Percentiles rank a stretch among this genome's conserved stretches.
These are phyloP conservation scores for Eumacrocentrus americanus DNA, from an alignment of 2,888 invertebrate genomes.

Conservation along the genomic window DNA sequence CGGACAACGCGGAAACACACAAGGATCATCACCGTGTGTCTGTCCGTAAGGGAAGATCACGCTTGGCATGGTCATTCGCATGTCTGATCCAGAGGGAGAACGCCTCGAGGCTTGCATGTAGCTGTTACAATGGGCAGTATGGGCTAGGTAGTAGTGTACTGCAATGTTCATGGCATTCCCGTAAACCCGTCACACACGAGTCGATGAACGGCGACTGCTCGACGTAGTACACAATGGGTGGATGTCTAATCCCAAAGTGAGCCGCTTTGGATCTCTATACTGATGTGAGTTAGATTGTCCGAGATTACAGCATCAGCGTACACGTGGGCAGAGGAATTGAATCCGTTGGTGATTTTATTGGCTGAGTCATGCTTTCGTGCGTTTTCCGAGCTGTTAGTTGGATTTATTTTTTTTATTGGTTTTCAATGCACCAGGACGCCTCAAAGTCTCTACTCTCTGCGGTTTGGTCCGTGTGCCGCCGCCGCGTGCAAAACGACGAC, in stretches of 20 bases:
- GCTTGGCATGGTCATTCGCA: constrained; percentile 17
- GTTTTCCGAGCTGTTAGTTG: not conserved
- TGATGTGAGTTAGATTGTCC: not conserved
- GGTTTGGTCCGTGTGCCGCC: no score
- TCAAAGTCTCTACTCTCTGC: not conserved
- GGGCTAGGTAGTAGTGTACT: constrained; percentile 44
- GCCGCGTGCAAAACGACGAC: not conserved
- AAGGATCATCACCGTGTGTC: not conserved
- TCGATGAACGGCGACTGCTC: constrained; percentile 25
- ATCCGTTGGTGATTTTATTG: not conserved
- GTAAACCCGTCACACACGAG: constrained; percentile 45
- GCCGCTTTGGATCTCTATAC: not conserved
- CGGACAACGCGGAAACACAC: constrained; percentile 22
- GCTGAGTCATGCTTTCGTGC: not conserved
- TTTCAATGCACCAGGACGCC: not conserved
- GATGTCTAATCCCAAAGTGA: constrained; percentile 19
- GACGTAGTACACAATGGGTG: constrained; percentile 7
- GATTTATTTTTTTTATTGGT: not conserved
- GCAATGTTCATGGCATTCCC: constrained; percentile 49
- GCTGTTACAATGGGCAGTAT: constrained; percentile 53
- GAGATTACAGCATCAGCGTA: not conserved
- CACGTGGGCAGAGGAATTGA: not conserved
- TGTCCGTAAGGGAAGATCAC: not conserved
- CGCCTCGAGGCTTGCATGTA: constrained; percentile 44
- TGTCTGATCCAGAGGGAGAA: constrained; percentile 25